Conservation (phyloP, 2,888 invertebrate species). For the Holacanthella duospinosa region DNA sequence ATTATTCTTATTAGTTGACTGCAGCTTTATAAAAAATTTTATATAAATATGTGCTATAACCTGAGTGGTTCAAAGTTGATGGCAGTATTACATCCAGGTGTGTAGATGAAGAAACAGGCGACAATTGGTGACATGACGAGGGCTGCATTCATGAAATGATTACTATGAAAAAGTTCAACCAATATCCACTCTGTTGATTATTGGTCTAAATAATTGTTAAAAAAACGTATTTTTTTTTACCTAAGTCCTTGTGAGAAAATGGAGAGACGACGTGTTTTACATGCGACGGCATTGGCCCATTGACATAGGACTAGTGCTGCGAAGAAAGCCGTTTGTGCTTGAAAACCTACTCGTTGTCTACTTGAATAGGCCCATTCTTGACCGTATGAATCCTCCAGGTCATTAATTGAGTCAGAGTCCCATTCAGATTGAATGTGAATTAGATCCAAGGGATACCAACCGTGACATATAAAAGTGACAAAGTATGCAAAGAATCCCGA, state of each 20-base stretch:
- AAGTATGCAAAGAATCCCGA: conserved; percentile 49
- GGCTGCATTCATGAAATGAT: conserved; percentile 21
- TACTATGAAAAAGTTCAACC: conserved; percentile 19
- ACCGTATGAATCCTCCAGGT: conserved; percentile 46
- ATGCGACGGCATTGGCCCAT: conserved; percentile 21
- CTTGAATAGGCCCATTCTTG: conserved; percentile 38
- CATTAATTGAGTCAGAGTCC: conserved; percentile 46
- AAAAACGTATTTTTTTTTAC: conserved; percentile 13
- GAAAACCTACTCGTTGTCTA: conserved; percentile 16
- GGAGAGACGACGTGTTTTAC: conserved; percentile 21
- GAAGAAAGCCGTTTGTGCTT: conserved; percentile 27
- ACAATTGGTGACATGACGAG: conserved; percentile 16
- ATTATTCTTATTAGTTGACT: not conserved
- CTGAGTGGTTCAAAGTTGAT: conserved; percentile 19
- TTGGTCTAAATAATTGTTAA: not conserved
- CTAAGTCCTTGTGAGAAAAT: conserved; percentile 17
- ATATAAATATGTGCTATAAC: conserved; percentile 11
- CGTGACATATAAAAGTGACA: conserved; percentile 48
- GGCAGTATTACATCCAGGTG: conserved; percentile 16
- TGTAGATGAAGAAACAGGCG: conserved; percentile 22
- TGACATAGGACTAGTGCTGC: conserved; percentile 26
- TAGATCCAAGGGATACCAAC: conserved; percentile 45
- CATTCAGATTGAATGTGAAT: conserved; percentile 45
- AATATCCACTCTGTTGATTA: not conserved
- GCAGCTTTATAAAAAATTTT: not conserved